Evolutionary conservation across 1,140 invertebrate species (phyloP).

Genomic region (Drosophila sechellia): DNA sequence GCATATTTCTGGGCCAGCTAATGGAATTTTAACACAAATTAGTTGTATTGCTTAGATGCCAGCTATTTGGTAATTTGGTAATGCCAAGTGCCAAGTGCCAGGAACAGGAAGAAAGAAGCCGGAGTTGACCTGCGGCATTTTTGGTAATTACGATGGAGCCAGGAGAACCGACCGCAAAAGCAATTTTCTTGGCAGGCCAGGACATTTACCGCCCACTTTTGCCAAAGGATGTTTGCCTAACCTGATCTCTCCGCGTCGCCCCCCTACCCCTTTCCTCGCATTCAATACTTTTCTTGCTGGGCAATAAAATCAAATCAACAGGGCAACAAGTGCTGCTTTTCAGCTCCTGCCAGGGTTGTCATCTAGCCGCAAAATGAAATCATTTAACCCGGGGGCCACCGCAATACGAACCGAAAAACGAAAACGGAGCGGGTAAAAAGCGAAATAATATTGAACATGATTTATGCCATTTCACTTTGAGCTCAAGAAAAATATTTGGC

Average conservation of each 20-base stretch:
- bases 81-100: conserved; percentile 54
- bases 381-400: conserved; percentile 55
- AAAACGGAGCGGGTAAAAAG: conserved; percentile 25
- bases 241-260: not conserved
- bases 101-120: conserved; percentile 5
- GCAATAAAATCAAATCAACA: conserved; percentile 68
- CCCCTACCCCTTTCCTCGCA: conserved; percentile 15
- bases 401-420: conserved; percentile 26
- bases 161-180: conserved; percentile 29
- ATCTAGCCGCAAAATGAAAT: conserved; percentile 60
- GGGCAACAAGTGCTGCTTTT: conserved; percentile 53
- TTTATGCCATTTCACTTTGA: conserved; percentile 69
- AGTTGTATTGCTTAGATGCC: conserved; percentile 71
- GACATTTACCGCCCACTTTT: not conserved
- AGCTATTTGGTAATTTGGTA: conserved; percentile 43
- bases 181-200: conserved; percentile 38
- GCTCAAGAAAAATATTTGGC: conserved; percentile 73
- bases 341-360: conserved; percentile 44
- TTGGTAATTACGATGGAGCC: conserved; percentile 50
- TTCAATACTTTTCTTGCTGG: conserved; percentile 50
- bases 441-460: conserved; percentile 68
- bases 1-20: conserved; percentile 46
- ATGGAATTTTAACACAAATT: conserved; percentile 78
- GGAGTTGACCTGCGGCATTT: conserved; percentile 38
- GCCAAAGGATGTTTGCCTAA: conserved; percentile 14